Percentiles rank a stretch among this genome's conserved stretches.
Evolutionary conservation across 2,113 vertebrate genomes (phyloP).

Genomic region (Macquaria ambigua): DNA sequence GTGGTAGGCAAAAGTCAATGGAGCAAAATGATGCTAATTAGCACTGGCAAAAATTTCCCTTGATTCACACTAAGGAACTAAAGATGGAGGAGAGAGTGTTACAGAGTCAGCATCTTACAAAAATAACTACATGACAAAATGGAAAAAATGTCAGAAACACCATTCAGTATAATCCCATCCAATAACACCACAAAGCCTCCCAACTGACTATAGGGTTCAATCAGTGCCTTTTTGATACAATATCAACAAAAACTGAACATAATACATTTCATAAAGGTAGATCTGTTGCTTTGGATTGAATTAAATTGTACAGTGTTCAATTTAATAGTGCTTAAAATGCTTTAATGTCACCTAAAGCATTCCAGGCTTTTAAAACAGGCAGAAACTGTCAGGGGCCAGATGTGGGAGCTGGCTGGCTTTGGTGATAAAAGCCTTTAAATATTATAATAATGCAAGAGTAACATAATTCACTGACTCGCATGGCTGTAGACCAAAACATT

Average conservation of each 20-base stretch:
- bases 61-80: conserved; percentile 6
- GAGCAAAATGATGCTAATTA: conserved; percentile 1
- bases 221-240: conserved; percentile 18
- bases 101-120: background rate
- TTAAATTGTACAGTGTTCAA: background rate
- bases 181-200: background rate
- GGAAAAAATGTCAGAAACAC: background rate
- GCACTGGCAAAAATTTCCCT: background rate
- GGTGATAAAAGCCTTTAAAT: conserved; percentile 48
- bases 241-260: background rate
- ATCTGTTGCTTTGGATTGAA: conserved; percentile 18
- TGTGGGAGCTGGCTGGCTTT: conserved; percentile 14
- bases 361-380: conserved; percentile 18
- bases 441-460: conserved; percentile 39
- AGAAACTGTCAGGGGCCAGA: conserved; percentile 1
- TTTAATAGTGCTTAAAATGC: background rate
- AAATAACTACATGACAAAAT: background rate
- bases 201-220: background rate
- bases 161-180: background rate
- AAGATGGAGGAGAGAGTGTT: background rate
- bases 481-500: conserved; percentile 36
- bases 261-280: background rate
- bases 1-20: background rate
- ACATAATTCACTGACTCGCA: conserved; percentile 41
- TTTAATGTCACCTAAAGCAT: conserved; percentile 9